Conservation (phyloP, 53 echinoderm and acorn worm genomes). For the Henricia sp. region DNA sequence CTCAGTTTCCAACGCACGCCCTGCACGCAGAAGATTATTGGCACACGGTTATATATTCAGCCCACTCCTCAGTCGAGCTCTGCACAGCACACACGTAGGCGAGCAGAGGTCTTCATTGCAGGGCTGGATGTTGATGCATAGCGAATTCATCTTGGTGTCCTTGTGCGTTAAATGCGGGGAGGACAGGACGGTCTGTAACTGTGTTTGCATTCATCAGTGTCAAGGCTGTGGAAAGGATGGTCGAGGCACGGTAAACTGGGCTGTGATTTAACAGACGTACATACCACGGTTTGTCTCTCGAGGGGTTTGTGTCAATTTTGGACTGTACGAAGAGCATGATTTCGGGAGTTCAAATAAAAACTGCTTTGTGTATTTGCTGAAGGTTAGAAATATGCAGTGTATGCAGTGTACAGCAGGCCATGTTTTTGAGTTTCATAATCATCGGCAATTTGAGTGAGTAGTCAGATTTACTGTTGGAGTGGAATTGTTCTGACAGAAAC, state of each 20-base stretch:
- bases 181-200: background rate
- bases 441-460: too few relatives aligned
- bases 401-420: too few relatives aligned
- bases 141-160: background rate
- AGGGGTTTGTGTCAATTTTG: conserved; percentile 18
- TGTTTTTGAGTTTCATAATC: too few relatives aligned
- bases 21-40: too few relatives aligned
- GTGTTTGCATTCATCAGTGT: conserved; percentile 3
- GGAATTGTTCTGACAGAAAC: too few relatives aligned
- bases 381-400: too few relatives aligned
- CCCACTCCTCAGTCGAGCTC: background rate
- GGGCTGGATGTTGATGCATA: too few relatives aligned
- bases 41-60: background rate
- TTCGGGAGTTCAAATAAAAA: too few relatives aligned
- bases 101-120: background rate
- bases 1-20: conserved; percentile 12
- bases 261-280: conserved; percentile 4
- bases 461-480: too few relatives aligned
- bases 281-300: background rate
- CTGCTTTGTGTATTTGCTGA: too few relatives aligned
- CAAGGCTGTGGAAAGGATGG: background rate
- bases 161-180: background rate
- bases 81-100: background rate
- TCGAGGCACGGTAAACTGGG: background rate
- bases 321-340: too few relatives aligned